Evolutionary conservation across 23 tunicate genomes (phyloP).

Genomic region (Trididemnum clinides): DNA sequence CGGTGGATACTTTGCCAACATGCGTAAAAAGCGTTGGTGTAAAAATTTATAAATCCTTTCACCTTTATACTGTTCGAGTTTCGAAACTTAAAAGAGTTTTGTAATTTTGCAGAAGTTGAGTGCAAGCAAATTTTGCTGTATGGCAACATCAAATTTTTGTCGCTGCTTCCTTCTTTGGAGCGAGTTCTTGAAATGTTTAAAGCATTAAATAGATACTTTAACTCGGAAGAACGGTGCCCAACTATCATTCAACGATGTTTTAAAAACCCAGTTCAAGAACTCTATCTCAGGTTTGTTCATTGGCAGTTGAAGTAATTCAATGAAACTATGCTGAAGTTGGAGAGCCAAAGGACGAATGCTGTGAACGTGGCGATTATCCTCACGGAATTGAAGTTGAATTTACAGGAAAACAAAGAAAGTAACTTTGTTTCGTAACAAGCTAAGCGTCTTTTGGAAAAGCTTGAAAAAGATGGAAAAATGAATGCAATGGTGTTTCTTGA

Average conservation of each 20-base stretch:
- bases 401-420: constrained; percentile 46
- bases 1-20: constrained; percentile 45
- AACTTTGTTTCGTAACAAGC: constrained; percentile 50
- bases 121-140: constrained; percentile 30
- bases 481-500: constrained; percentile 19
- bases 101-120: constrained; percentile 24
- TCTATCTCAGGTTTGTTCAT: constrained; percentile 38
- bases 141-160: constrained; percentile 32
- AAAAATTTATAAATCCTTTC: constrained; percentile 31
- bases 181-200: constrained; percentile 47
- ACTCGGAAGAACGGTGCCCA: constrained; percentile 39
- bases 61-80: constrained; percentile 26
- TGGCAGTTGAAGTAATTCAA: constrained; percentile 48
- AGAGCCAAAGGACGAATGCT: constrained; percentile 47
- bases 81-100: not conserved
- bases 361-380: constrained; percentile 51
- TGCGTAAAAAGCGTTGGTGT: constrained; percentile 21
- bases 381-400: constrained; percentile 46
- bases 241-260: constrained; percentile 33
- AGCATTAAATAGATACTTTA: constrained; percentile 42
- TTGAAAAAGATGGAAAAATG: constrained; percentile 34
- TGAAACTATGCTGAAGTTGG: constrained; percentile 48
- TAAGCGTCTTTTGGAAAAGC: constrained; percentile 51
- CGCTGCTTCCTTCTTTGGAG: constrained; percentile 36
- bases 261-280: constrained; percentile 44